Percentiles rank a stretch among this genome's conserved stretches.
Conservation (phyloP, 2,113 vertebrate species). For the Apteryx owenii region DNA sequence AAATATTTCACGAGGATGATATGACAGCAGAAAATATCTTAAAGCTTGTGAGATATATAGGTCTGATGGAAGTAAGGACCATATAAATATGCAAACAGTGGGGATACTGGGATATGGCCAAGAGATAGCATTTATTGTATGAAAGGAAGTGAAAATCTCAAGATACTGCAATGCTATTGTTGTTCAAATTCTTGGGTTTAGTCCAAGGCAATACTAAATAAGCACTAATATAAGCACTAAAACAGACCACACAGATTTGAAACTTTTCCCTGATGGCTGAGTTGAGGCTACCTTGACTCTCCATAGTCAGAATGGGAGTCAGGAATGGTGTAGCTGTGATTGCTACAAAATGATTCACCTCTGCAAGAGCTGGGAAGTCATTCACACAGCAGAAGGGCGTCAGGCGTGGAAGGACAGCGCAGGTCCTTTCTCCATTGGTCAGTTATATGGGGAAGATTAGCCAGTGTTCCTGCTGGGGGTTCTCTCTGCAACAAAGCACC, state of each 20-base stretch:
- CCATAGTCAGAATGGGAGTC: background rate
- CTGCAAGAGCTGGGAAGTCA: background rate
- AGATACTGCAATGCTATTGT: background rate
- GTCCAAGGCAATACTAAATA: background rate
- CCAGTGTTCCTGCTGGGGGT: background rate
- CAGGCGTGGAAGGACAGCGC: background rate
- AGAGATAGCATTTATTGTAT: background rate
- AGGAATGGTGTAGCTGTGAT: background rate
- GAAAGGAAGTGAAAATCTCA: background rate
- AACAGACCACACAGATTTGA: background rate
- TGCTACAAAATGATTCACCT: background rate
- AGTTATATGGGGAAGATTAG: background rate
- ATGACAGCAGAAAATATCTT: background rate
- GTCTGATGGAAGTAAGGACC: background rate
- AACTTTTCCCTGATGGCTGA: background rate
- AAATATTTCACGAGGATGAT: background rate
- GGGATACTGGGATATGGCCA: background rate
- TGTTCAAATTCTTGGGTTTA: background rate
- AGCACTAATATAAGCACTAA: background rate
- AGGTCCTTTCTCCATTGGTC: background rate
- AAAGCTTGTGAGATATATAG: background rate
- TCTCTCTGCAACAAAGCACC: background rate
- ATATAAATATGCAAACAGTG: background rate
- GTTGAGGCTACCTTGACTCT: background rate
- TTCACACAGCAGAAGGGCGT: rapidly evolving